Conservation (phyloP, 2,888 invertebrate genomes). For the Gryllus longicercus region DNA sequence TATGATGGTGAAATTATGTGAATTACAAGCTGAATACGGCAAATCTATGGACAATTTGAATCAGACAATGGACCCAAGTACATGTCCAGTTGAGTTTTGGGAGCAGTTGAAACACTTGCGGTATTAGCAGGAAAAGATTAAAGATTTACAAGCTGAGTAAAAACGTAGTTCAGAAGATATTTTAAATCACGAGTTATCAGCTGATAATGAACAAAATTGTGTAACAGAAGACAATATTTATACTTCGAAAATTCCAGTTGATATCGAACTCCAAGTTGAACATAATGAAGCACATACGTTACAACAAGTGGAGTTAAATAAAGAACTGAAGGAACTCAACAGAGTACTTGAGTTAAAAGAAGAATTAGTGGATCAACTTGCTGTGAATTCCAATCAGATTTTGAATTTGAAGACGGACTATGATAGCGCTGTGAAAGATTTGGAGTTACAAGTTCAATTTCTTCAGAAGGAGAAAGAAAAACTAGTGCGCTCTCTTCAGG, state of each 20-base stretch:
- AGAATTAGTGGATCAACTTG: conserved; percentile 62
- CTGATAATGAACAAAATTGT: conserved; percentile 43
- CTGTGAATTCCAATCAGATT: conserved; percentile 56
- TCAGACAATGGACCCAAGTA: conserved; percentile 40
- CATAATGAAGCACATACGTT: conserved; percentile 65
- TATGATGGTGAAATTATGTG: conserved; percentile 57
- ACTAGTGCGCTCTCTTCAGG: conserved; percentile 60
- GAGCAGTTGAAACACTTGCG: conserved; percentile 44
- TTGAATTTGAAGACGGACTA: conserved; percentile 51
- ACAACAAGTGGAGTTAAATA: conserved; percentile 58
- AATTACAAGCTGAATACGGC: conserved; percentile 59
- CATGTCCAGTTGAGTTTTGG: conserved; percentile 32
- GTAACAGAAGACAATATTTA: conserved; percentile 46
- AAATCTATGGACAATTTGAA: conserved; percentile 57
- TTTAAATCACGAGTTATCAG: conserved; percentile 42
- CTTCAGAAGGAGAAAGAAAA: conserved; percentile 75
- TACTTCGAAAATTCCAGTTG: conserved; percentile 41
- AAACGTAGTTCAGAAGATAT: conserved; percentile 54
- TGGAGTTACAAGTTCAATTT: conserved; percentile 63
- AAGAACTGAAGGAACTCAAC: conserved; percentile 45
- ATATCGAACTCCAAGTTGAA: conserved; percentile 51
- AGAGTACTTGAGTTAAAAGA: conserved; percentile 63
- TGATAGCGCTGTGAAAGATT: conserved; percentile 60
- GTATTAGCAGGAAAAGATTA: conserved; percentile 42
- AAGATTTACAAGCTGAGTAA: conserved; percentile 51